Percentiles rank a stretch among this genome's conserved stretches.
These are phyloP conservation scores for Otus scops DNA, from an alignment of 2,797 vertebrate species.

Conservation along the genomic window DNA sequence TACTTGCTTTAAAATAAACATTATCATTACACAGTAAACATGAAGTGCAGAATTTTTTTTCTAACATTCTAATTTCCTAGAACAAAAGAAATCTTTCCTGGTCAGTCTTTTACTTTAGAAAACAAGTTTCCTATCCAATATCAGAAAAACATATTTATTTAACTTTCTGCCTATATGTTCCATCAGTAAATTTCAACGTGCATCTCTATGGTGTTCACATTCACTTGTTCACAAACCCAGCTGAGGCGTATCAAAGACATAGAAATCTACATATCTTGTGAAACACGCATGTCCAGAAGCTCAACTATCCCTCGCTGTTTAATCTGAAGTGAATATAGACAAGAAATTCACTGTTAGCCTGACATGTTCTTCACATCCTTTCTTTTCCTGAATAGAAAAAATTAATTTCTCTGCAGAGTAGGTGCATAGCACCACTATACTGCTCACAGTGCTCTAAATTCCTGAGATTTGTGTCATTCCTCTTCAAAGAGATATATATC, in stretches of 20 bases:
- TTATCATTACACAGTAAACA: not conserved
- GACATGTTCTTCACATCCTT: not conserved
- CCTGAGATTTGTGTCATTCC: not conserved
- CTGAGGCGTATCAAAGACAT: not conserved
- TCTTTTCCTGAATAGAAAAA: not conserved
- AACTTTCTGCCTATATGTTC: not conserved
- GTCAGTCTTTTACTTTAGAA: not conserved
- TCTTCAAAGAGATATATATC: not conserved
- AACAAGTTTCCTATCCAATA: not conserved
- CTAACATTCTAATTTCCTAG: not conserved
- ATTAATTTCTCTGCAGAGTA: not conserved
- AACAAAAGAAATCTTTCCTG: not conserved
- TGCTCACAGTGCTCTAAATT: not conserved
- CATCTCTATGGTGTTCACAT: not conserved
- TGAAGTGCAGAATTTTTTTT: not conserved
- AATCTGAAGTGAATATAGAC: not conserved
- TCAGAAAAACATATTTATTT: not conserved
- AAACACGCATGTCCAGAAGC: not conserved
- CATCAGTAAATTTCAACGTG: not conserved
- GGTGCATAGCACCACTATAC: not conserved
- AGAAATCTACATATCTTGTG: not conserved
- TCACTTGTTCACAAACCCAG: not conserved
- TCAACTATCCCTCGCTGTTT: not conserved
- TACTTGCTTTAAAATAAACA: slow-evolving; percentile 29
- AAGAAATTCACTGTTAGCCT: not conserved